Evolutionary conservation across 2,797 vertebrate species (phyloP), one percentile per base, ranked within the genome.

Genomic region (Botia kubotai): DNA sequence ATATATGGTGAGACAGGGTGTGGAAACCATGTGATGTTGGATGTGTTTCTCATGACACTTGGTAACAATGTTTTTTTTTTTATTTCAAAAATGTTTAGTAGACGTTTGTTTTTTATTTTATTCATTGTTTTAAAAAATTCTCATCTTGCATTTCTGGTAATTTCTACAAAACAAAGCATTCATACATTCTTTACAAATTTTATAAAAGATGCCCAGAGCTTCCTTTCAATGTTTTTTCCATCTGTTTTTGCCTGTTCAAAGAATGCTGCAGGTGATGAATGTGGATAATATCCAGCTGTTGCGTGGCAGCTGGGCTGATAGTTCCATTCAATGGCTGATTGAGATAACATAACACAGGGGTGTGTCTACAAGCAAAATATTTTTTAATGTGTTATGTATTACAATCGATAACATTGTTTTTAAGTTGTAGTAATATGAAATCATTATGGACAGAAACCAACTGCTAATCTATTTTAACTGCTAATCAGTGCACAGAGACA

Each of bases 201-300:
- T 10, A 58, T 58, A 3, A 11, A 23, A 58, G 19, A 11, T 21
- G 17, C n/a, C 6, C 6, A 16, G 17, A 12, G 36, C 39, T 7
- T 48, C 26, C 36, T 11, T 29, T 46, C 21, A 19, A 26, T 50
- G 60, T 36, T 46, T 60, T n/a, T 60, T 26, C 23, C 19, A 3
- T 58, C 4, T 36, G 14, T 1, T 36, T 75, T 65, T 33, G 17
- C 63, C 17, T 75, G 46, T 79, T 71, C 6, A 46, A 23, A 11
- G 2, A 48, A 10, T 36, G 39, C 48, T 17, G 16, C 29, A 63
- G 67, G 58, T 36, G 36, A 60, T 66, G 43, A 72, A 50, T n/a
- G 53, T 46, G 52, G 48, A 48, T 67, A 29, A 60, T 72, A 21
- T 66, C 39, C 57, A 84, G 65, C 71, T 84, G 63, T 26, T 19